phyloP scores from a whole-genome alignment of 2,113 vertebrate genomes.

The Loxodonta africana region DNA sequence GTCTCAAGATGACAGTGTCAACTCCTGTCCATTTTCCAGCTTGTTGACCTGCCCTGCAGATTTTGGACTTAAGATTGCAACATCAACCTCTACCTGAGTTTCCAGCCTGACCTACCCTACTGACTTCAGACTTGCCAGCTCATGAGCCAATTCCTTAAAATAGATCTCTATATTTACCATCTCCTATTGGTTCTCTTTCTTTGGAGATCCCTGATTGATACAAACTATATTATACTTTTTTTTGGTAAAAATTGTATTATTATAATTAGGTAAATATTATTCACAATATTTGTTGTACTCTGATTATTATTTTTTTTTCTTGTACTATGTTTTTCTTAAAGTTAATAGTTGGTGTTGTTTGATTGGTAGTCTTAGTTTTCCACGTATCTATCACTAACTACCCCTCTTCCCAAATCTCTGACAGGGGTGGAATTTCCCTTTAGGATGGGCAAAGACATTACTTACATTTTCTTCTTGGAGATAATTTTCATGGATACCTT shows the following conservation, averaged over 20 bases:
- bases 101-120: background rate
- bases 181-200: background rate
- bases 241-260: background rate
- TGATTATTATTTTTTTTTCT: background rate
- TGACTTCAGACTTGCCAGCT: background rate
- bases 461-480: background rate
- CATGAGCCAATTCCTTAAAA: background rate
- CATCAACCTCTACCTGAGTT: background rate
- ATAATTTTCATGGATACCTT: background rate
- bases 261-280: background rate
- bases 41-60: background rate
- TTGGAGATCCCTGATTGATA: background rate
- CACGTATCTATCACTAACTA: background rate
- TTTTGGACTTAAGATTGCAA: background rate
- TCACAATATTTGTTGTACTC: background rate
- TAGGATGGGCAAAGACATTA: background rate
- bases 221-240: background rate
- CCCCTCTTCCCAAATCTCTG: background rate
- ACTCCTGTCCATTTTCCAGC: background rate
- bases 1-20: background rate
- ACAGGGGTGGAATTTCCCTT: background rate
- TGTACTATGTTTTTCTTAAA: background rate
- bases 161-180: background rate
- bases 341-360: background rate
- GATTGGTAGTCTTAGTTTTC: background rate